Base-by-base conservation (phyloP, 2,888 invertebrate genomes). In the Andrena chrysosceles region DNA sequence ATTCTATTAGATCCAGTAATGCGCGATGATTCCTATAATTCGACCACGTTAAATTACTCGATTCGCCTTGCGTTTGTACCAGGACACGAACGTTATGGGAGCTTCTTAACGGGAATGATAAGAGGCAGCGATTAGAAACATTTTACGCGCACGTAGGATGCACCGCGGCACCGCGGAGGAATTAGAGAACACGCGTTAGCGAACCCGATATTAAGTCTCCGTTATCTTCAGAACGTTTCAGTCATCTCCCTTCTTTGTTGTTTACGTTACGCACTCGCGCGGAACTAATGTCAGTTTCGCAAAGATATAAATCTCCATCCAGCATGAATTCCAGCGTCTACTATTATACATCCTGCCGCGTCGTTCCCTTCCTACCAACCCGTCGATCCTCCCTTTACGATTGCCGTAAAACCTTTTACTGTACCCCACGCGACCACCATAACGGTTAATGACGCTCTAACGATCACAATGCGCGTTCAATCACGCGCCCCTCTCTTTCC, bases 361-460 rank as follows among this genome's bases (percentile, higher is more conserved):
- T 64, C 52, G 31, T 33, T 10, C 31, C 48, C 35, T 42, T 63
- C 49, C 52, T n/a, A 26, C 8, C n/a, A 10, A 1, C 20, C 3
- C 31, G 23, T 62, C 31, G 26, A 71, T 75, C 42, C 71, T 26
- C 59, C 71, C 26, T 69, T 82, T 74, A 83, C 49, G 67, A 74
- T 52, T 16, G 71, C 67, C 56, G 60, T 77, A 82, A 82, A 83
- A 73, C 31, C 59, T 26, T 66, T 29, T 62, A 77, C 20, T 52
- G n/a, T 56, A 33, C 23, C 26, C 66, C 13, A 26, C 26, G 49
- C 33, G 64, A 33, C 29, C 42, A 26, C 20, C 77, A 33, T 20
- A 54, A 42, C 67, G 60, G 31, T 68, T 64, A 77, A 63, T 73
- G 77, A 77, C 67, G 31, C 23, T 77, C 82, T 71, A 77, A 77